phyloP scores from a whole-genome alignment of 2,113 vertebrate genomes.

The Theristicus caerulescens region DNA sequence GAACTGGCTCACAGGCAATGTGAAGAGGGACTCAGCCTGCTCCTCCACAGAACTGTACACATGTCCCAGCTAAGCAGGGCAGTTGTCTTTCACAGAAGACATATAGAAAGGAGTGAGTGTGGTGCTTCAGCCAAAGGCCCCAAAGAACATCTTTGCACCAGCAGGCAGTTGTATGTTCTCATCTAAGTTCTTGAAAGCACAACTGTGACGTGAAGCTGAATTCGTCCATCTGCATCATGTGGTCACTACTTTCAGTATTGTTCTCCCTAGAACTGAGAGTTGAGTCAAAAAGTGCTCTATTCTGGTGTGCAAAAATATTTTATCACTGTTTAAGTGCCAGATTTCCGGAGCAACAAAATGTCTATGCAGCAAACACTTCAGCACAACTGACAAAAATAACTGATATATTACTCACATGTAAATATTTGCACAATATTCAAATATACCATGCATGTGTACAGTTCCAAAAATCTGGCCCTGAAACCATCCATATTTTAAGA shows the following conservation, averaged over 20 bases:
- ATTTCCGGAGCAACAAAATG: neutral
- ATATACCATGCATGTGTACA: neutral
- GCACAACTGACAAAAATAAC: neutral
- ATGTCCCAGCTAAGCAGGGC: neutral
- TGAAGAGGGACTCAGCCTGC: neutral
- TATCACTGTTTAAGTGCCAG: neutral
- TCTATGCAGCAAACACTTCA: neutral
- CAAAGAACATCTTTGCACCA: neutral
- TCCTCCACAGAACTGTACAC: neutral
- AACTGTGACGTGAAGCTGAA: neutral
- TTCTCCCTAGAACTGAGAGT: neutral
- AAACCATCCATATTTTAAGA: neutral
- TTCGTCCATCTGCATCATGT: neutral
- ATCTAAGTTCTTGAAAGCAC: neutral
- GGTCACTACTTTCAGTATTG: neutral
- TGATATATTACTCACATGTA: neutral
- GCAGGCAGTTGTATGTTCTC: neutral
- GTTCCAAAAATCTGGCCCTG: constrained; percentile 1
- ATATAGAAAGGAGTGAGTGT: neutral
- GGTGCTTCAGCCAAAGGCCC: neutral
- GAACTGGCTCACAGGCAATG: neutral
- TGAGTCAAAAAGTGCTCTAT: neutral
- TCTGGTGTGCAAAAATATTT: neutral
- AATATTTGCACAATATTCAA: constrained; percentile 43
- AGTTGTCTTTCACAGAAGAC: neutral